These are phyloP conservation scores for Amblyornis subalaris DNA, from an alignment of 2,113 vertebrate species.

Conservation along the genomic window DNA sequence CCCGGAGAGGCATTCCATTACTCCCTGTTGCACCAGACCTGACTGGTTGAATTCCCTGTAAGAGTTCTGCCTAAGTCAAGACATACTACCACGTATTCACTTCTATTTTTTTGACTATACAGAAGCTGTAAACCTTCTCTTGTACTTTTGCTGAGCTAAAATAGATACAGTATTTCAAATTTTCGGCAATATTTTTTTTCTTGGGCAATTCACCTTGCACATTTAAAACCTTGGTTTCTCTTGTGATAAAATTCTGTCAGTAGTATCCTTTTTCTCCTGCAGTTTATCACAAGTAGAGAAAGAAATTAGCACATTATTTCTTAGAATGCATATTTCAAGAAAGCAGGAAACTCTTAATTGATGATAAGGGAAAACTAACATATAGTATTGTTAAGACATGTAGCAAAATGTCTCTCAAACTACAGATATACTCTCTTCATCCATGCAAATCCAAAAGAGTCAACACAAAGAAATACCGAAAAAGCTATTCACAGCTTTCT, in stretches of 20 bases:
- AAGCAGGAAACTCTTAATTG: neutral
- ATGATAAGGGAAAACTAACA: neutral
- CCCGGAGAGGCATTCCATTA: neutral
- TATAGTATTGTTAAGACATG: neutral
- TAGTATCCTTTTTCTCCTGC: neutral
- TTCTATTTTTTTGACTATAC: neutral
- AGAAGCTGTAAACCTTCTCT: neutral
- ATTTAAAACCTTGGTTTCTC: neutral
- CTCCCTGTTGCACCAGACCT: neutral
- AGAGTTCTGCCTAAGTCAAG: neutral
- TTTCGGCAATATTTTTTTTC: neutral
- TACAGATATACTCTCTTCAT: neutral
- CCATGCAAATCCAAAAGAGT: neutral
- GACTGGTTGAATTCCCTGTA: neutral
- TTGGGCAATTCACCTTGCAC: neutral
- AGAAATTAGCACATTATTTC: neutral
- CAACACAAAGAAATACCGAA: neutral
- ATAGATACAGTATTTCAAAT: neutral
- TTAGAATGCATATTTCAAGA: neutral
- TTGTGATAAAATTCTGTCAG: neutral
- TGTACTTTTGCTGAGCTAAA: neutral
- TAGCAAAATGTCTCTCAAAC: neutral
- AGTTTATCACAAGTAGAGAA: neutral
- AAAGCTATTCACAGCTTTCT: neutral
- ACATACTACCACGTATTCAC: neutral